Evolutionary conservation across 2,888 invertebrate genomes (phyloP), one percentile per base, ranked within the genome.

Genomic region (Crematogaster levior): DNA sequence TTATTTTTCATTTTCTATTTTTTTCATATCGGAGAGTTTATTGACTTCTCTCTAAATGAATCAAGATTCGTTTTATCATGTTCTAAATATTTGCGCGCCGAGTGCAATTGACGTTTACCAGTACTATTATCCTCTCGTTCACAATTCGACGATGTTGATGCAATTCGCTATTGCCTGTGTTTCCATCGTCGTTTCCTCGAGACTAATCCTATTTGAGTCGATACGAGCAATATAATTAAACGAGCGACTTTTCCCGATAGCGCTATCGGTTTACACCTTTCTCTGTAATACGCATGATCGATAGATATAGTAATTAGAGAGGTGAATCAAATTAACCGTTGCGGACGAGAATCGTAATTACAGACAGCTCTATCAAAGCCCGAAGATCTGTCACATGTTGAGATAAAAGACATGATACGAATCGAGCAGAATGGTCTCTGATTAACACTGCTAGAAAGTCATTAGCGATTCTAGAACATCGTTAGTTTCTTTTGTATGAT

Each of bases 221-320:
- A 77, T 77, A 53, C 27, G 30, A 70, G 10, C 40, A 12, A 56
- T 68, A 68, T 21, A 34, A 70, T 70, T 56, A 79, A 79, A 70
- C 30, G 21, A 53, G n/a, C 30, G 56, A 56, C 43, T 56, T 79
- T 70, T 43, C 9, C 18, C 53, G 15, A 75, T 66, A 75, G 43
- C 37, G 27, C 37, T 27, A 21, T 18, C 21, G 40, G 18, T 77
- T 53, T 40, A 34, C 70, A 43, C 12, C 18, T 79, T 56, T 58
- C 72, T 79, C 43, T 79, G 18, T 70, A 70, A 56, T 79, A 70
- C 43, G 34, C n/a, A 43, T 27, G 40, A 53, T 56, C 27, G 34
- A 70, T 43, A 43, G 56, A 70, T 79, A 79, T 70, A 79, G 43
- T 56, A 79, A 79, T 79, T 79, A 68, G 12, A 79, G 43, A 34